Base-by-base conservation (phyloP, 1,140 invertebrate genomes). In the Aphelinus certus region DNA sequence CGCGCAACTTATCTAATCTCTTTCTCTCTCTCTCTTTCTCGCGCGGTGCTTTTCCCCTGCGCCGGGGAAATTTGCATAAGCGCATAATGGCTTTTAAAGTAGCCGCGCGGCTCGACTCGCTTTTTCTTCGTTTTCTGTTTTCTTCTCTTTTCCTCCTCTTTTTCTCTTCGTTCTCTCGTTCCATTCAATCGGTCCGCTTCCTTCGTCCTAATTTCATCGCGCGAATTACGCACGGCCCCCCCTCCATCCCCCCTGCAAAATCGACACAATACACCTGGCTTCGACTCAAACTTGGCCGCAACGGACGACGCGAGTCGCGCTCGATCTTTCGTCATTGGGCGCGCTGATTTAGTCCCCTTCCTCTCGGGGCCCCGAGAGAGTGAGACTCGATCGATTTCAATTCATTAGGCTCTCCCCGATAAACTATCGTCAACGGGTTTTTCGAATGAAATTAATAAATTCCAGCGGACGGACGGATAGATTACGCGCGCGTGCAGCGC, bases 1-100 rank as follows among this genome's bases (percentile, higher is more conserved):
- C 57, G 57, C 42, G n/a, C 2, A 7, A 56, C 7, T 71, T 46
- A 63, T 63, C 69, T 71, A 71, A 63, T 71, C 69, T 71, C 6
- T 3, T 55, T 6, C 42, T 45, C 49, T 55, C 2, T 26, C 26
- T 26, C 26, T 26, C 26, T 26, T 26, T 26, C 26, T 26, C 26
- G 26, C 26, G 26, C 26, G n/a, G 53, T 26, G 7, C 56, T 67
- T 56, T 56, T 42, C 26, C 43, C 42, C 46, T n/a, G 47, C 26
- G 43, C 3, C 9, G 42, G 55, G 49, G 43, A 55, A 9, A 63
- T 63, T 71, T 63, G 51, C 49, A 55, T 46, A n/a, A n/a, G 9
- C 43, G 7, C 42, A 46, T 46, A 2, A 10, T 61, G 58, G 45
- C 53, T 62, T 62, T 60, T 71, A 62, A 43, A 60, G 58, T 3